Evolutionary conservation across 2,113 vertebrate genomes (phyloP).

Genomic region (Stegostoma tigrinum): DNA sequence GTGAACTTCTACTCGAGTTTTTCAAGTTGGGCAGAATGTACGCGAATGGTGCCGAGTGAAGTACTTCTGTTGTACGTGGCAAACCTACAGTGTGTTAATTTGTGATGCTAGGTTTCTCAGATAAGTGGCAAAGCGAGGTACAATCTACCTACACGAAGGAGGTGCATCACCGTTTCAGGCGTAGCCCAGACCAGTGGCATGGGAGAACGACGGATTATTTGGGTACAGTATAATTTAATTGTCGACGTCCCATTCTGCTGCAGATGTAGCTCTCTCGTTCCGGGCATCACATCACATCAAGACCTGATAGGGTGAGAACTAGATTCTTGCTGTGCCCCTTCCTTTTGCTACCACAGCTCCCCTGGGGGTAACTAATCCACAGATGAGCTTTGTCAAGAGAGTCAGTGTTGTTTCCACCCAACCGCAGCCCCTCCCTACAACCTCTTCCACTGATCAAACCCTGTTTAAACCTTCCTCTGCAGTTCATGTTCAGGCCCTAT

Average conservation of each 20-base stretch:
- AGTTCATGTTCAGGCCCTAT: no score
- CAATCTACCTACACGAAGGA: background rate
- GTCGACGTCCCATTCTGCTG: no score
- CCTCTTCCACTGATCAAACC: no score
- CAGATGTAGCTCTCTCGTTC: background rate
- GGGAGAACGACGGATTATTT: background rate
- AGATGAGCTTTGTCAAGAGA: background rate
- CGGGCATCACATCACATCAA: background rate
- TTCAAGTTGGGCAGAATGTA: no score
- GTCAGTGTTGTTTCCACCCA: background rate
- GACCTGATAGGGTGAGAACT: background rate
- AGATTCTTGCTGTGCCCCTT: conserved; percentile 30
- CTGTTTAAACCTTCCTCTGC: no score
- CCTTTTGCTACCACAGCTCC: conserved; percentile 35
- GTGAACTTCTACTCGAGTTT: background rate
- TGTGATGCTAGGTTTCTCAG: background rate
- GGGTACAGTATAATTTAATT: background rate
- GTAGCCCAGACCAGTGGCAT: background rate
- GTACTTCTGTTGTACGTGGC: background rate
- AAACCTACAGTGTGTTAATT: background rate
- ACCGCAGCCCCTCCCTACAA: background rate
- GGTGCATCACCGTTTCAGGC: background rate
- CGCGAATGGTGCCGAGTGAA: background rate
- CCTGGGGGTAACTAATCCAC: conserved; percentile 6
- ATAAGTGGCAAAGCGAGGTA: background rate